These are phyloP conservation scores for Chauna torquata DNA, from an alignment of 2,113 vertebrate genomes.

Conservation along the genomic window DNA sequence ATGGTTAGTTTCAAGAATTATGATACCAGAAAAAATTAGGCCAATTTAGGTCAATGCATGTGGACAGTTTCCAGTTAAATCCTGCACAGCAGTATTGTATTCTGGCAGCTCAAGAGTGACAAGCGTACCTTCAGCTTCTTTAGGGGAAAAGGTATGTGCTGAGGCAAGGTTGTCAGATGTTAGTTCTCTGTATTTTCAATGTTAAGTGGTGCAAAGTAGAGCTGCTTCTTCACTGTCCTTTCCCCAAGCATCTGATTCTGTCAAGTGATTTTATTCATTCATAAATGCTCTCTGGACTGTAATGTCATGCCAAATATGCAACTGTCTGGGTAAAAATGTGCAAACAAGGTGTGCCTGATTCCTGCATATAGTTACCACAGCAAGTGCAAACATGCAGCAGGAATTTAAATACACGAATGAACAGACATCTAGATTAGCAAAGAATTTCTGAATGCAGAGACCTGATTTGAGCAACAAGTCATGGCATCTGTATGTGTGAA, in stretches of 20 bases:
- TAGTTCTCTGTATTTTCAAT: neutral
- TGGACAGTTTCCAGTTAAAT: neutral
- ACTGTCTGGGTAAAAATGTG: neutral
- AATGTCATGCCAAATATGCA: neutral
- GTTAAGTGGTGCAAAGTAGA: neutral
- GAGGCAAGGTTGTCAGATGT: neutral
- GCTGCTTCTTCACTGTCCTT: neutral
- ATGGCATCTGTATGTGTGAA: neutral
- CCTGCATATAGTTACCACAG: neutral
- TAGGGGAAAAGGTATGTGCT: neutral
- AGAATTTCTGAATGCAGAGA: constrained; percentile 14
- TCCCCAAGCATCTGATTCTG: neutral
- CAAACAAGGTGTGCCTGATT: constrained; percentile 51
- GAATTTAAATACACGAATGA: neutral
- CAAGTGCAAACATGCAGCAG: neutral
- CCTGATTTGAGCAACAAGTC: neutral
- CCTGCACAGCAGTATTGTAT: neutral
- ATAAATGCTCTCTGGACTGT: neutral
- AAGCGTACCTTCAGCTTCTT: neutral
- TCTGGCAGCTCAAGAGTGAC: neutral
- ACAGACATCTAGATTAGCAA: neutral
- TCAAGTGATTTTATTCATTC: neutral
- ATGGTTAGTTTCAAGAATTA: neutral
- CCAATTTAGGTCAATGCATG: neutral
- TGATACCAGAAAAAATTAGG: neutral